Evolutionary conservation across 2,797 vertebrate genomes (phyloP).

Genomic region (Anguilla anguilla): DNA sequence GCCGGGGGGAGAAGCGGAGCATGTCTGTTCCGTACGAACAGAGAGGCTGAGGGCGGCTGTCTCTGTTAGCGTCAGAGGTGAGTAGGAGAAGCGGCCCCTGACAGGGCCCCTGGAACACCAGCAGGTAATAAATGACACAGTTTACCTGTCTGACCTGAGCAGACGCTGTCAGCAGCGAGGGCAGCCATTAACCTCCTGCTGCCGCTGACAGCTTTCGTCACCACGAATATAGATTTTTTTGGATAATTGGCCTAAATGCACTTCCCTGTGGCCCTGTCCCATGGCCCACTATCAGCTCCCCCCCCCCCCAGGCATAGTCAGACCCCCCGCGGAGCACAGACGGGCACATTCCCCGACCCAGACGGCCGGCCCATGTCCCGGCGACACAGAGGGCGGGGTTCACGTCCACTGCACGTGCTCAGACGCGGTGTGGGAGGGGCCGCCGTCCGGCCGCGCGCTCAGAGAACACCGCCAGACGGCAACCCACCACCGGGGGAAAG

Average conservation of each 20-base stretch:
- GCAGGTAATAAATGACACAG: neutral
- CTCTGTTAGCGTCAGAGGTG: neutral
- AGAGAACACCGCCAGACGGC: neutral
- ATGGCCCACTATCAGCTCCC: neutral
- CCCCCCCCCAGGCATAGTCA: neutral
- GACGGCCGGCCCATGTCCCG: neutral
- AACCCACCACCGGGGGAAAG: neutral
- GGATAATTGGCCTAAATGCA: neutral
- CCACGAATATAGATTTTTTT: neutral
- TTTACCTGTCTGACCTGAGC: neutral
- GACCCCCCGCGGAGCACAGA: neutral
- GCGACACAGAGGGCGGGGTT: neutral
- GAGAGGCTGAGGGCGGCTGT: neutral
- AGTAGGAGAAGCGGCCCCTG: neutral
- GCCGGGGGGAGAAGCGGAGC: too few relatives aligned
- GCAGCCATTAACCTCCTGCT: neutral
- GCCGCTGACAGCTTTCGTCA: neutral
- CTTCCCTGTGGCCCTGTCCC: neutral
- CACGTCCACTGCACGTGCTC: neutral
- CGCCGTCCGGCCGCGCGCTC: neutral
- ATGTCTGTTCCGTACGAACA: neutral
- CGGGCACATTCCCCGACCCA: neutral
- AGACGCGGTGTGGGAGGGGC: neutral
- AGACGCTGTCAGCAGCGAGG: neutral
- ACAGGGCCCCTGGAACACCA: neutral